Conservation (phyloP, 2,113 vertebrate genomes). For the Machaerirhynchus nigripectus region DNA sequence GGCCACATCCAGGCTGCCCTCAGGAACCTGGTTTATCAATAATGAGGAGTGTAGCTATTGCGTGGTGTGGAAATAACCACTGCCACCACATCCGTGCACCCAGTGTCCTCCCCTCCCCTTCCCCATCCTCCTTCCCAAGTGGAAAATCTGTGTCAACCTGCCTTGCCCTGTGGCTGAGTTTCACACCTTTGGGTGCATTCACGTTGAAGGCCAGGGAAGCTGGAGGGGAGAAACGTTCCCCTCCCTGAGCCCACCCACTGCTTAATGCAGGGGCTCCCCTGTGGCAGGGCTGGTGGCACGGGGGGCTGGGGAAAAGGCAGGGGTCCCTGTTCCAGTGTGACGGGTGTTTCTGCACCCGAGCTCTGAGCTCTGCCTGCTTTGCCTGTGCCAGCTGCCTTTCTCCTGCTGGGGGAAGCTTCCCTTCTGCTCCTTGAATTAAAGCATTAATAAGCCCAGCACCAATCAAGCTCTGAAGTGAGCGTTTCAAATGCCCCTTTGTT, state of each 20-base stretch:
- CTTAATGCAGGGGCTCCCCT: neutral
- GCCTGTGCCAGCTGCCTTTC: neutral
- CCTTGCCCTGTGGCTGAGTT: neutral
- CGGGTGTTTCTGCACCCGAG: fast-evolving
- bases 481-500: constrained; percentile 10
- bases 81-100: neutral
- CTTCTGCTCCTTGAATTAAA: neutral
- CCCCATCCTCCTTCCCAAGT: neutral
- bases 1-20: neutral
- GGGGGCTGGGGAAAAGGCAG: neutral
- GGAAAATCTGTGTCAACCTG: neutral
- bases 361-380: neutral
- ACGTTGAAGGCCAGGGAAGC: neutral
- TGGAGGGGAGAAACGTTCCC: neutral
- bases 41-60: neutral
- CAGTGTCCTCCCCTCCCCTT: neutral
- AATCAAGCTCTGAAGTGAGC: neutral
- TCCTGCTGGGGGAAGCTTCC: neutral
- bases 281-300: fast-evolving
- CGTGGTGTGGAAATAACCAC: neutral
- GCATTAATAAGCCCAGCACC: neutral
- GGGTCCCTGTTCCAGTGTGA: fast-evolving
- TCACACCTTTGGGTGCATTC: neutral
- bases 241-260: neutral
- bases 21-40: neutral